Evolutionary conservation across 2,888 invertebrate genomes (phyloP).

Genomic region (Polyommatus iphigenia): DNA sequence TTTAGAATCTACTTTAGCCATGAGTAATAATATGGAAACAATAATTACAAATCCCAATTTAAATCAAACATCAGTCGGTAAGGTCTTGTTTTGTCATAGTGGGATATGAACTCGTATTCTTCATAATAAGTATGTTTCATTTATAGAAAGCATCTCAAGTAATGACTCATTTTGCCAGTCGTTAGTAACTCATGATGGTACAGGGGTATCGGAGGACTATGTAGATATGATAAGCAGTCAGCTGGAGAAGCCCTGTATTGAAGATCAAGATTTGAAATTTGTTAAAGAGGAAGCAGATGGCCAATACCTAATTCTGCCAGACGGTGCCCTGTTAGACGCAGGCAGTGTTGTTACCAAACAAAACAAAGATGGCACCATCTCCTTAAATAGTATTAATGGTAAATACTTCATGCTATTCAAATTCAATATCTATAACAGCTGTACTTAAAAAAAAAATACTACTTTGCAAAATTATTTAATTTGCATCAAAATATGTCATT

Average conservation of each 20-base stretch:
- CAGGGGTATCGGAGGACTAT: slow-evolving; percentile 58
- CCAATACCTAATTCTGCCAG: slow-evolving; percentile 59
- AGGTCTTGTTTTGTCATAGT: not conserved
- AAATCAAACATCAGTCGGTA: slow-evolving; percentile 25
- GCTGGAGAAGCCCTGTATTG: slow-evolving; percentile 51
- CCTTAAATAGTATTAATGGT: slow-evolving; percentile 64
- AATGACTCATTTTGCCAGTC: slow-evolving; percentile 8
- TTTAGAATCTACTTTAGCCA: slow-evolving; percentile 25
- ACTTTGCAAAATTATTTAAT: not conserved
- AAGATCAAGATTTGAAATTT: slow-evolving; percentile 58
- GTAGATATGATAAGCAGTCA: slow-evolving; percentile 57
- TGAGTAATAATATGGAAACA: slow-evolving; percentile 1
- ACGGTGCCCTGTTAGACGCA: slow-evolving; percentile 48
- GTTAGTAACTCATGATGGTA: slow-evolving; percentile 19
- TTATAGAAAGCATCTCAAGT: slow-evolving; percentile 6
- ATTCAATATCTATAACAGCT: slow-evolving; percentile 25
- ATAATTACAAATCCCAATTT: not conserved
- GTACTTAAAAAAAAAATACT: no score
- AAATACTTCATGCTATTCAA: slow-evolving; percentile 23
- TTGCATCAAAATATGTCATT: not conserved
- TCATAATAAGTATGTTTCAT: not conserved
- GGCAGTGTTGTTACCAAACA: slow-evolving; percentile 62
- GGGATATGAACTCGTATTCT: not conserved
- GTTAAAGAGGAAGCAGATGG: slow-evolving; percentile 57
- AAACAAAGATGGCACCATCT: slow-evolving; percentile 70